Conservation (phyloP, 2,113 vertebrate species). For the Mormoops blainvillei region DNA sequence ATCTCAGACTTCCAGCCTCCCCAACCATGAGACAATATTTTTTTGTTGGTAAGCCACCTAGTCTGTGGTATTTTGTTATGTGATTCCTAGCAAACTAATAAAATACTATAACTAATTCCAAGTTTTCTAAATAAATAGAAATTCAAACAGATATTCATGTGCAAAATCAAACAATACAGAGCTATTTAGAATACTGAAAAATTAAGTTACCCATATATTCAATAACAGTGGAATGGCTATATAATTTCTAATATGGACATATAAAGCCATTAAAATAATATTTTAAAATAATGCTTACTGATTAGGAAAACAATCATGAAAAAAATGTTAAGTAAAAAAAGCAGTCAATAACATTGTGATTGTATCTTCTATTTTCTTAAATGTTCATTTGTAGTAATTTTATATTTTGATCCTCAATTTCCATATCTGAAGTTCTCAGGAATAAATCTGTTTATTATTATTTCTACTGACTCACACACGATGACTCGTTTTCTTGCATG, state of each 20-base stretch:
- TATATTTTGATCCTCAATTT: background rate
- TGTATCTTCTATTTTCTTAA: background rate
- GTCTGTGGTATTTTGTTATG: background rate
- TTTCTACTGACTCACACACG: background rate
- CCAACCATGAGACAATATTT: background rate
- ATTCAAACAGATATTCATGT: background rate
- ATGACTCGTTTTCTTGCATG: background rate
- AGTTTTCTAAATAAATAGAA: background rate
- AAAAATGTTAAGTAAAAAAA: background rate
- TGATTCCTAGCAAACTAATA: background rate
- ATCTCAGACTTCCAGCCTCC: background rate
- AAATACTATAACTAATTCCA: background rate
- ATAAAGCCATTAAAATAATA: background rate
- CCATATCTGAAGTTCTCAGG: background rate
- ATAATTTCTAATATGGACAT: background rate
- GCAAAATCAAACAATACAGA: background rate
- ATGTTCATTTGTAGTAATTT: slow-evolving; percentile 2
- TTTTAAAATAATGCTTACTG: background rate
- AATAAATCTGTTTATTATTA: background rate
- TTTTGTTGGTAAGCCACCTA: background rate
- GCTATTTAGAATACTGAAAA: background rate
- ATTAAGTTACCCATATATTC: background rate
- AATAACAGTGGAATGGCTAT: background rate
- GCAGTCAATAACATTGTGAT: background rate
- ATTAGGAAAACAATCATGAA: background rate